A percentile compares a stretch with the other conserved stretches of the same genome.
These are phyloP conservation scores for Tipula unca DNA, from an alignment of 2,888 invertebrate genomes.

Conservation along the genomic window DNA sequence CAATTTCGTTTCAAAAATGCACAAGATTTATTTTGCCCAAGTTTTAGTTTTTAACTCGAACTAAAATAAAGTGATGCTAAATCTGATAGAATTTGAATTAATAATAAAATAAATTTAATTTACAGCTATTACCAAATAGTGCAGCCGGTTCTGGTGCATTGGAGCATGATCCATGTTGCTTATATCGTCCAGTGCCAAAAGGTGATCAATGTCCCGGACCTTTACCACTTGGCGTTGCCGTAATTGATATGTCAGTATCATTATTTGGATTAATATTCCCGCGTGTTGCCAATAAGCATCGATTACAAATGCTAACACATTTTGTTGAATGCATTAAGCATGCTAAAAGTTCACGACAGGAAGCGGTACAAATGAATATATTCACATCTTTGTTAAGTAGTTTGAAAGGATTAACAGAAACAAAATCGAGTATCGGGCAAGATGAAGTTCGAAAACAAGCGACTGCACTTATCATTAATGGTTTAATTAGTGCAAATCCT, in stretches of 20 bases:
- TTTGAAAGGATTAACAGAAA: slow-evolving; percentile 77
- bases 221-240: slow-evolving; percentile 88
- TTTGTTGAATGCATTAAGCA: slow-evolving; percentile 91
- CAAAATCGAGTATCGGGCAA: slow-evolving; percentile 76
- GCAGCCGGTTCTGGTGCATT: slow-evolving; percentile 93
- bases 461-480: slow-evolving; percentile 69
- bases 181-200: slow-evolving; percentile 62
- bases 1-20: neutral
- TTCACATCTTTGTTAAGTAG: slow-evolving; percentile 89
- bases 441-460: slow-evolving; percentile 84
- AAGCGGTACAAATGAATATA: slow-evolving; percentile 93
- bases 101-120: slow-evolving; percentile 24
- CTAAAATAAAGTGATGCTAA: neutral
- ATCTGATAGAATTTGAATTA: neutral
- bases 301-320: slow-evolving; percentile 95
- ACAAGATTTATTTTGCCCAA: neutral
- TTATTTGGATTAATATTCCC: slow-evolving; percentile 93
- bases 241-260: slow-evolving; percentile 88
- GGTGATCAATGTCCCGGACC: slow-evolving; percentile 56
- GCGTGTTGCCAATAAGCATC: slow-evolving; percentile 89
- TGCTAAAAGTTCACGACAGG: slow-evolving; percentile 86
- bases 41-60: neutral
- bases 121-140: slow-evolving; percentile 85
- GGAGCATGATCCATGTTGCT: slow-evolving; percentile 91
- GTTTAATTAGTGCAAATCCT: slow-evolving; percentile 64